Conservation (phyloP, 2,888 invertebrate species). For the Lissocephala sabroskyi region DNA sequence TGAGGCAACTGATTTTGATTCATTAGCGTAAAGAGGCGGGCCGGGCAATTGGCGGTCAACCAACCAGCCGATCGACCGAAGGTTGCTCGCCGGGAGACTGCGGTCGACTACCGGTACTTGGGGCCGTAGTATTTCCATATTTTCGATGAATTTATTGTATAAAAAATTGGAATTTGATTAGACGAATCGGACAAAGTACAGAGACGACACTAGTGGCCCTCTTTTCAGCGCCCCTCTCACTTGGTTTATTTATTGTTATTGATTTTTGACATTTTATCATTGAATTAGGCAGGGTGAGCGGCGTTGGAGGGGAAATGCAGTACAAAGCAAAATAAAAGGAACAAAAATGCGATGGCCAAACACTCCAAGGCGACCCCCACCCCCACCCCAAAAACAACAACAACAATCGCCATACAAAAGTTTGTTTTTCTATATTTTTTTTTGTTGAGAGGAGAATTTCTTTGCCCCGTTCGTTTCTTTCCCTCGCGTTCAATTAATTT, state of each 20-base stretch:
- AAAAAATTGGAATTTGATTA: constrained; percentile 62
- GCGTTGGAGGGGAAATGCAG: too few relatives aligned
- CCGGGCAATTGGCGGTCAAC: too few relatives aligned
- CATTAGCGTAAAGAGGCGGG: too few relatives aligned
- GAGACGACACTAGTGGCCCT: constrained; percentile 37
- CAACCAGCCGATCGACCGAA: too few relatives aligned
- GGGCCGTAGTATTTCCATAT: constrained; percentile 29
- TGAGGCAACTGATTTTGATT: too few relatives aligned
- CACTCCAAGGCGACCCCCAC: too few relatives aligned
- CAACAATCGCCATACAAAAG: constrained; percentile 3
- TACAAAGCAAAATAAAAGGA: not conserved
- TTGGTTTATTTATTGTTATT: constrained; percentile 64
- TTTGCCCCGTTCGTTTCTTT: constrained; percentile 12
- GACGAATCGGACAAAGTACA: constrained; percentile 40
- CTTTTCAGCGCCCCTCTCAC: too few relatives aligned
- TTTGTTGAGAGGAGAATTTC: constrained; percentile 26
- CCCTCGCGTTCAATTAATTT: constrained; percentile 41
- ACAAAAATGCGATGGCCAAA: constrained; percentile 2
- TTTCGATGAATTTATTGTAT: constrained; percentile 53
- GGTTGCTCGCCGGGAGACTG: too few relatives aligned
- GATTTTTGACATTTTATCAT: constrained; percentile 67
- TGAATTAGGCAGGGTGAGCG: too few relatives aligned
- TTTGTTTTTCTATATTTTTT: constrained; percentile 17
- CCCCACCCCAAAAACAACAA: constrained; percentile 13
- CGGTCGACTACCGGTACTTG: too few relatives aligned